These are phyloP conservation scores for Notocelia uddmanniana DNA, from an alignment of 2,888 invertebrate genomes.

Conservation along the genomic window DNA sequence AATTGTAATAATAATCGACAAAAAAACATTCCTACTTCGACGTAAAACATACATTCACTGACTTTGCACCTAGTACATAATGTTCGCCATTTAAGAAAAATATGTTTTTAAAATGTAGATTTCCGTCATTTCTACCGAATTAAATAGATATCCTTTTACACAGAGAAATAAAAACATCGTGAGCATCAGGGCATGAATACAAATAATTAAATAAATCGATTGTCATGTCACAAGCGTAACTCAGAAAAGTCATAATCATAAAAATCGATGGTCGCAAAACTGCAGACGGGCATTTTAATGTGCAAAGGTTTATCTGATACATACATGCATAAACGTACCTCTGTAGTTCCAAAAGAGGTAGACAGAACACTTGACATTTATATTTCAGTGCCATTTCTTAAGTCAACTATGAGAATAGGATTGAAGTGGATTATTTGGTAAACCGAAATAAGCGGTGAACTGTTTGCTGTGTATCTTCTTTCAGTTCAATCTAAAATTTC, in stretches of 20 bases:
- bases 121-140: not conserved
- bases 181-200: slow-evolving; percentile 6
- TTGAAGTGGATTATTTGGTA: too few relatives aligned
- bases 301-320: not conserved
- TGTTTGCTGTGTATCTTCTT: not conserved
- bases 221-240: slow-evolving; percentile 16
- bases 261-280: slow-evolving; percentile 12
- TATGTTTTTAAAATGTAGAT: not conserved
- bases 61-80: not conserved
- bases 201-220: not conserved
- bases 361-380: too few relatives aligned
- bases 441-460: not conserved
- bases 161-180: not conserved
- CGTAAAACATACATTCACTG: not conserved
- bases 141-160: not conserved
- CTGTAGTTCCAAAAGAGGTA: too few relatives aligned
- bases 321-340: not conserved
- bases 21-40: not conserved
- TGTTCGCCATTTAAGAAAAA: not conserved
- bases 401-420: too few relatives aligned
- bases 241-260: slow-evolving; percentile 24
- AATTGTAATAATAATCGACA: not conserved
- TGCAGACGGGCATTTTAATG: slow-evolving; percentile 13
- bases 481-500: not conserved
- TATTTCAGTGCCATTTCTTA: too few relatives aligned